phyloP scores from a whole-genome alignment of 1,140 invertebrate species.

The Aphelenchoides fujianensis region DNA sequence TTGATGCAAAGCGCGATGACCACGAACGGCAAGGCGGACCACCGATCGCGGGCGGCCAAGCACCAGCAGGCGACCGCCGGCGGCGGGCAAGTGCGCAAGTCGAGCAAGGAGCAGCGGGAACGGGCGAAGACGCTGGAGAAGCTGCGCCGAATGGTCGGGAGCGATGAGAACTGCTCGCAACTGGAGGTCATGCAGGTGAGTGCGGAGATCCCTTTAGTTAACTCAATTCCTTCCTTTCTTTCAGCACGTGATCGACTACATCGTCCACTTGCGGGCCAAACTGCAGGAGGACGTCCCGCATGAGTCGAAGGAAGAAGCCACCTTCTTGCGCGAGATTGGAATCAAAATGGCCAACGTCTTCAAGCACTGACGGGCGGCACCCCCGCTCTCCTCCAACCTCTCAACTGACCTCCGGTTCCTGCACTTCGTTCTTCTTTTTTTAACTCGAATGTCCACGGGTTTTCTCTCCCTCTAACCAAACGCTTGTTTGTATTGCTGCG shows the following conservation, averaged over 20 bases:
- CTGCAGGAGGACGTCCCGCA: background rate
- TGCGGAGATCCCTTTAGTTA: no score
- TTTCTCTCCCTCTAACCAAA: no score
- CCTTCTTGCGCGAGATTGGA: no score
- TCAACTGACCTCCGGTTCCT: no score
- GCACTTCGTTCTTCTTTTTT: no score
- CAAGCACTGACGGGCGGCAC: no score
- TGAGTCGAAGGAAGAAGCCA: no score
- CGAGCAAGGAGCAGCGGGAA: constrained; percentile 6
- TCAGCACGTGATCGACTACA: constrained; percentile 15
- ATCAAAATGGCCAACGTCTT: no score
- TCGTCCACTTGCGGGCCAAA: constrained; percentile 3
- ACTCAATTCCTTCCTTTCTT: background rate
- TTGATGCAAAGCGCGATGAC: background rate
- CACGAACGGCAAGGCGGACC: background rate
- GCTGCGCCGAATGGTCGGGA: constrained; percentile 6
- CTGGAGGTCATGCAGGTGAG: constrained; percentile 14
- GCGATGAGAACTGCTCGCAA: constrained; percentile 11
- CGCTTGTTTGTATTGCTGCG: no score
- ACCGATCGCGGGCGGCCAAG: background rate
- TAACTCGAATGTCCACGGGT: no score
- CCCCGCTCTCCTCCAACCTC: no score
- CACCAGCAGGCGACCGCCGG: background rate
- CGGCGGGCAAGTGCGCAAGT: constrained; percentile 3
- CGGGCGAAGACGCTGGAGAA: constrained; percentile 13